Percentiles rank a stretch among this genome's conserved stretches.
These are phyloP conservation scores for Diuraphis noxia DNA, from an alignment of 1,140 invertebrate genomes.

Conservation along the genomic window DNA sequence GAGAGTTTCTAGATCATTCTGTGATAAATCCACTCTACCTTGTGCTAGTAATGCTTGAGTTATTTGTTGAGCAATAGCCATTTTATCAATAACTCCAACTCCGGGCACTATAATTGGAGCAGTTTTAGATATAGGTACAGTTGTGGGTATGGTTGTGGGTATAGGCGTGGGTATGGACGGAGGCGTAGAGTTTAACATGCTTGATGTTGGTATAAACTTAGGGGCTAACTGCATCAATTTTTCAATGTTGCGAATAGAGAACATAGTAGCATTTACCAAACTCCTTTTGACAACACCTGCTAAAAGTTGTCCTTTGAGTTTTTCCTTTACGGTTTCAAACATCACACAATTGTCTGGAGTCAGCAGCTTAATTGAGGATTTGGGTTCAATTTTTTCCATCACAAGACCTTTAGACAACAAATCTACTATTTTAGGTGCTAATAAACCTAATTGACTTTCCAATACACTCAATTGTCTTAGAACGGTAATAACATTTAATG, in stretches of 20 bases:
- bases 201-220: constrained; percentile 40
- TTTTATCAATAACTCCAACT: constrained; percentile 71
- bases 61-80: constrained; percentile 75
- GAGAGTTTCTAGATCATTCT: constrained; percentile 74
- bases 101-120: constrained; percentile 67
- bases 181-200: constrained; percentile 32
- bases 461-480: constrained; percentile 75
- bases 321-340: constrained; percentile 82
- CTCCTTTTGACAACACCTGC: constrained; percentile 72
- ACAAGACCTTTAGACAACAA: constrained; percentile 73
- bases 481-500: constrained; percentile 66
- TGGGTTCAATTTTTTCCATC: constrained; percentile 73
- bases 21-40: constrained; percentile 76
- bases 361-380: constrained; percentile 72
- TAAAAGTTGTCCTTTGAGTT: constrained; percentile 77
- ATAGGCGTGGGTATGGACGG: not conserved
- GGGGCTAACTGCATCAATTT: constrained; percentile 57
- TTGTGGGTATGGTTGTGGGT: not conserved
- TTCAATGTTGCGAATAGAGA: constrained; percentile 61
- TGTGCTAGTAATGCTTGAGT: constrained; percentile 74
- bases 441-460: constrained; percentile 77
- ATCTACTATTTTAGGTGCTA: constrained; percentile 76
- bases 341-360: constrained; percentile 73
- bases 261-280: constrained; percentile 67
- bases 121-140: not conserved